Evolutionary conservation across 2,113 vertebrate genomes (phyloP), one percentile per base, ranked within the genome.

Genomic region (Erythrolamprus reginae): DNA sequence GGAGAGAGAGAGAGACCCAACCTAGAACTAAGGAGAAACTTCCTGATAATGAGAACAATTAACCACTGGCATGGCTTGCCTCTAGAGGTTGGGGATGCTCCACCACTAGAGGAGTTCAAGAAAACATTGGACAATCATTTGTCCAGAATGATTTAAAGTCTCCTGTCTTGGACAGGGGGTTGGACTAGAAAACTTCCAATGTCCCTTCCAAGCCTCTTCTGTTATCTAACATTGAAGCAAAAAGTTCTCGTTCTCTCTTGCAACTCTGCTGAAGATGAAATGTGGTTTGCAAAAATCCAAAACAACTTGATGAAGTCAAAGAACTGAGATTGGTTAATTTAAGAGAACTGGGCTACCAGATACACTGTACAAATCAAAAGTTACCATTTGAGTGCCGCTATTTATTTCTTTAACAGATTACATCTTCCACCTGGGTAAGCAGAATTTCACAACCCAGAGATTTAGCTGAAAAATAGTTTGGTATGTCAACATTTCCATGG

Each of bases 391-490:
- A 38, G 48, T 52, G 24, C 47, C 10, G 13, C 53, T 3, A 19
- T 89, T 90, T 92, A n/a, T 91, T 95, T 95, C 90, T 70, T 56
- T 52, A 70, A 93, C 84, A 10, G 21, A n/a, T 82, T 92, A 38
- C 9, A 0, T 24, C 87, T 93, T 87, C 92, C 55, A 33, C 88
- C 85, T 92, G 56, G 21, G 52, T 92, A 91, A 89, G 89, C 48
- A 88, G 0, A 33, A 52, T 85, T 89, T 89, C 42, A 90, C 12
- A 42, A 88, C 94, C 90, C 91, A 94, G 15, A 90, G 45, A 84
- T 92, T 48, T 9, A 33, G 82, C 12, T 26, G n/a, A 94, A 88
- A 92, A 92, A 58, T 1, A n/a, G 86, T 33, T 19, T 19, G 19
- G 87, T 56, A 92, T 13, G 92, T 82, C 89, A 90, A 89, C 70